Percentiles rank a stretch among this genome's conserved stretches.
Conservation (phyloP, 2,888 invertebrate species). For the Crocallis elinguaria region DNA sequence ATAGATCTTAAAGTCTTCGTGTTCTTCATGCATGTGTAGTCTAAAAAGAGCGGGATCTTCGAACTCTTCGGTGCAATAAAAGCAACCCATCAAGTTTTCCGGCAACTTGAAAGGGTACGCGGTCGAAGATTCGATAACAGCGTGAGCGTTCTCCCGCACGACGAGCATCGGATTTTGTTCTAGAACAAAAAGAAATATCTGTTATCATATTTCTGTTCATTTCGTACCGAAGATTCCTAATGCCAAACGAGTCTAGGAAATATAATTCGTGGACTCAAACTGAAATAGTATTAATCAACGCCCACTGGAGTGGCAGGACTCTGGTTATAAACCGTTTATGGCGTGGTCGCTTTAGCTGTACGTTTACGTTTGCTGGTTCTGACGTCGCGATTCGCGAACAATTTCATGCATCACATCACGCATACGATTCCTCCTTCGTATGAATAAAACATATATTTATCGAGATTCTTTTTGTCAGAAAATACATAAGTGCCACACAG, state of each 20-base stretch:
- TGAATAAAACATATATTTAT: constrained; percentile 27
- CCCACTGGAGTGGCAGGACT: too few species aligned
- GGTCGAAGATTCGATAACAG: constrained; percentile 54
- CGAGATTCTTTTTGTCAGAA: constrained; percentile 14
- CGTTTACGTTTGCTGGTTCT: constrained; percentile 48
- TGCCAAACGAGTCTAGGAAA: neutral
- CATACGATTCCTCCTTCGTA: constrained; percentile 29
- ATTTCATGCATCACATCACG: constrained; percentile 29
- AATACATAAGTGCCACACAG: constrained; percentile 27
- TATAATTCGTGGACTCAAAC: neutral
- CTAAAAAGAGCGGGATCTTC: constrained; percentile 48
- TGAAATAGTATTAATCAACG: neutral
- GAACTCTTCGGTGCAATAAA: constrained; percentile 53
- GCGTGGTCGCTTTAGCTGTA: too few species aligned
- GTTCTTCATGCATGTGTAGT: constrained; percentile 48
- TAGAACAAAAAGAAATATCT: constrained; percentile 61
- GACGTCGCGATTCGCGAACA: constrained; percentile 20
- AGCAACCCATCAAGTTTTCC: constrained; percentile 52
- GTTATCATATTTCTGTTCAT: constrained; percentile 30
- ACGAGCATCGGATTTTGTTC: constrained; percentile 47
- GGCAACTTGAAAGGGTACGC: constrained; percentile 62
- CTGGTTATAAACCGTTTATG: too few species aligned
- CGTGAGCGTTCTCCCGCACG: constrained; percentile 54
- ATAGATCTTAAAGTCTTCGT: constrained; percentile 43
- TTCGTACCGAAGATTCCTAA: neutral